Evolutionary conservation across 2,888 invertebrate genomes (phyloP), one percentile per base, ranked within the genome.

Genomic region (Epinotia brunnichana): DNA sequence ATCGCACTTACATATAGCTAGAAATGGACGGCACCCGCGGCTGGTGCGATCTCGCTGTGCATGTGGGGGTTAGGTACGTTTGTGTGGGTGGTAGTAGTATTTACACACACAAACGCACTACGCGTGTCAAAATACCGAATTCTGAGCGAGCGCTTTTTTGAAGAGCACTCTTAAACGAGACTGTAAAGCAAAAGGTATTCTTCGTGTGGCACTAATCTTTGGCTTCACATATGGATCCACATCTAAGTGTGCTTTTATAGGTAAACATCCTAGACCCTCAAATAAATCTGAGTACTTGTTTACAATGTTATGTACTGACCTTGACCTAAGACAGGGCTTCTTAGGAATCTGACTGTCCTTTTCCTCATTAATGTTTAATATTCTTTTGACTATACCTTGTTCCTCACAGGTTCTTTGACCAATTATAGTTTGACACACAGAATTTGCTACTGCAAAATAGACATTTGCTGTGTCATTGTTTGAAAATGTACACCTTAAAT

Each of bases 221-320:
- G 70, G 68, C 29, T 57, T 57, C 10, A 70, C 68, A 57, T 17
- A 19, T 5, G 35, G 29, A 54, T 68, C 63, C 9, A 71, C 41
- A 15, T 70, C 57, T 24, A 74, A 63, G 60, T 74, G 70, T 41
- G 53, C 56, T 59, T 66, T 64, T 0, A 21, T 41, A 17, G 70
- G 74, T 51, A 74, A 56, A 56, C 75, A 63, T n/a, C 63, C 75
- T 60, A 73, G 41, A 5, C 73, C 70, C 54, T 70, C 57, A 67
- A 71, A 74, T 24, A 29, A 29, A 29, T 67, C n/a, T 15, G 41
- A 15, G 56, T 74, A 74, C 51, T 66, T 61, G 7, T 70, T n/a
- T 13, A 74, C 21, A 44, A 62, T 29, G 35, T 62, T 29, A n/a
- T n/a, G n/a, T n/a, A n/a, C n/a, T n/a, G n/a, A n/a, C n/a, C n/a